Percentiles rank a stretch among this genome's conserved stretches.
phyloP scores from a whole-genome alignment of 2,113 vertebrate genomes.

The Scortum barcoo region DNA sequence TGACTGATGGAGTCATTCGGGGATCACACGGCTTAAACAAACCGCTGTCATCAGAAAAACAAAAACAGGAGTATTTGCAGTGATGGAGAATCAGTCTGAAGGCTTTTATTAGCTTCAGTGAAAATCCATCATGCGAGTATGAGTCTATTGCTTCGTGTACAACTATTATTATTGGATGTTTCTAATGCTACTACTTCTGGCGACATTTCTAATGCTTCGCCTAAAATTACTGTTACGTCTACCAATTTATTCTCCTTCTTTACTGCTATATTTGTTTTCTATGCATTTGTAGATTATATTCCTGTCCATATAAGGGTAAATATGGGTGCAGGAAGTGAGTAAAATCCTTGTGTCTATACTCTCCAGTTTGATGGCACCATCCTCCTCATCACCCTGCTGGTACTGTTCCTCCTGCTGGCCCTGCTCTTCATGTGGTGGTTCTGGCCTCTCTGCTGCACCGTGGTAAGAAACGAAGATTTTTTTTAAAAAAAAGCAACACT shows the following conservation, averaged over 20 bases:
- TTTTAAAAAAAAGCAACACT: constrained; percentile 5
- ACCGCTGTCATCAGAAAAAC: constrained; percentile 31
- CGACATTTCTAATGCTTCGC: too few species aligned
- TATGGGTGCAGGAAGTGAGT: background rate
- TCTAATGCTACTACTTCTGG: too few species aligned
- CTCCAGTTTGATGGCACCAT: constrained; percentile 90
- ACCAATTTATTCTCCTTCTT: too few species aligned
- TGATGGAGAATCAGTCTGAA: background rate
- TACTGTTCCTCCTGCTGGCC: constrained; percentile 87
- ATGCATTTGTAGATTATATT: background rate
- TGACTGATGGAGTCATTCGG: constrained; percentile 40
- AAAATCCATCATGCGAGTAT: background rate
- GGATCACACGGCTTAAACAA: constrained; percentile 18
- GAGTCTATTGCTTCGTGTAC: background rate
- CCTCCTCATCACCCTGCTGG: constrained; percentile 89
- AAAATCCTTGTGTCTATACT: background rate
- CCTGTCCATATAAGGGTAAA: too few species aligned
- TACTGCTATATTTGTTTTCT: background rate
- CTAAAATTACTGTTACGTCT: too few species aligned
- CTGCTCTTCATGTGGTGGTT: constrained; percentile 90
- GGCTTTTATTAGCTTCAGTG: background rate
- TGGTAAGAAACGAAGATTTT: constrained; percentile 82
- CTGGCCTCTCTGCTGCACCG: constrained; percentile 90
- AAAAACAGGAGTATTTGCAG: background rate
- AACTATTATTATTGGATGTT: background rate